Evolutionary conservation across 2,888 invertebrate species (phyloP).

Genomic region (Cephus runcator): DNA sequence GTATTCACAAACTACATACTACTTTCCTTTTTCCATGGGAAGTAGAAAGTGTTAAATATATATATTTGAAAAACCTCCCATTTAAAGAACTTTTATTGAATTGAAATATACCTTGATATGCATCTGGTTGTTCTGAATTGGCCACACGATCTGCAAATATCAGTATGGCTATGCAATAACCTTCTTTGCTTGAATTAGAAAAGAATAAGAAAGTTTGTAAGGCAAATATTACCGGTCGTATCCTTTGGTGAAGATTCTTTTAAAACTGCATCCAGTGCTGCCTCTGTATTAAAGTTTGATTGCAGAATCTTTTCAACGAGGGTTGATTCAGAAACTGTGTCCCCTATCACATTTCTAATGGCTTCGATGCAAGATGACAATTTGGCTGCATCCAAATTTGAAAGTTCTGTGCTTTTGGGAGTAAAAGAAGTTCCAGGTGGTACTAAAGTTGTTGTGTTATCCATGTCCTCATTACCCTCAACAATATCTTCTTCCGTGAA

Average conservation of each 20-base stretch:
- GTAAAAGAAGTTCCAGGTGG: conserved; percentile 30
- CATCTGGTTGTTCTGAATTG: too few relatives aligned
- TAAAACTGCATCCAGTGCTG: conserved; percentile 79
- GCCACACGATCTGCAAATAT: too few relatives aligned
- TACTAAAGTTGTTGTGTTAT: conserved; percentile 40
- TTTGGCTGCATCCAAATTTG: conserved; percentile 77
- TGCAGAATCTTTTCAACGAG: conserved; percentile 79
- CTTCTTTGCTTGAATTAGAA: conserved; percentile 11
- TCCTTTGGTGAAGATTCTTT: conserved; percentile 65
- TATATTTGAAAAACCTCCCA: too few relatives aligned
- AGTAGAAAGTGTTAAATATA: too few relatives aligned
- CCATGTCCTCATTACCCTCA: conserved; percentile 76
- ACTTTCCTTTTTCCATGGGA: too few relatives aligned
- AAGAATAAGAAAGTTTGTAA: conserved; percentile 22
- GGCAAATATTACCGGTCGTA: conserved; percentile 32
- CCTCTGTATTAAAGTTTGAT: conserved; percentile 78
- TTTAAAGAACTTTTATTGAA: too few relatives aligned
- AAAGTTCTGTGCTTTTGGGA: conserved; percentile 68
- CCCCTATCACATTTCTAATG: conserved; percentile 83
- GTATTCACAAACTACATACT: too few relatives aligned
- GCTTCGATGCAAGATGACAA: conserved; percentile 87
- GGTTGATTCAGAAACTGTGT: conserved; percentile 77
- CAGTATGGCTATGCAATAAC: too few relatives aligned
- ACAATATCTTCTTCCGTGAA: conserved; percentile 76
- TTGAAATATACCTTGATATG: too few relatives aligned